A percentile compares a stretch with the other conserved stretches of the same genome.
Evolutionary conservation across 2,888 invertebrate genomes (phyloP).

Genomic region (Hydrotaea cyrtoneurina): DNA sequence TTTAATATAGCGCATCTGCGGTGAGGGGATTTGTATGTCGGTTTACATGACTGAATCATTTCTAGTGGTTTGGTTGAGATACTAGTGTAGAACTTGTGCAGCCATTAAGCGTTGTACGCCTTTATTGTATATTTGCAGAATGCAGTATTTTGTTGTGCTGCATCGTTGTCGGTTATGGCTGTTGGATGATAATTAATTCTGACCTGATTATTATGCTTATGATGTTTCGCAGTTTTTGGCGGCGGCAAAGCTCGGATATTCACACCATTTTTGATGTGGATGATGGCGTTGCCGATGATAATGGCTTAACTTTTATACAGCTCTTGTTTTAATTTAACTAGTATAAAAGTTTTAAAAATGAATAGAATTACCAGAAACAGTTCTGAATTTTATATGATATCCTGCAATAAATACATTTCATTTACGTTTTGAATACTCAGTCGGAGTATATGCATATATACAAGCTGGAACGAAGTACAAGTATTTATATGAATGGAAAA

Average conservation of each 20-base stretch:
- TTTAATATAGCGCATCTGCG: too few species aligned
- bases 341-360: constrained; percentile 28
- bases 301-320: neutral
- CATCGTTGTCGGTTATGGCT: constrained; percentile 7
- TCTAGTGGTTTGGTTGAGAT: too few species aligned
- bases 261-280: neutral
- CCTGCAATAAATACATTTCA: constrained; percentile 2
- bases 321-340: constrained; percentile 15
- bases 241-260: neutral
- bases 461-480: neutral
- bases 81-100: neutral
- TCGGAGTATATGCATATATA: neutral
- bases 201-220: constrained; percentile 54
- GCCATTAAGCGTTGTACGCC: neutral
- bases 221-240: constrained; percentile 26
- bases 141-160: neutral
- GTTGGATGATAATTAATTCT: constrained; percentile 44
- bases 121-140: neutral
- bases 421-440: neutral
- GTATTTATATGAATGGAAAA: neutral
- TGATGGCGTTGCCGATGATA: constrained; percentile 3
- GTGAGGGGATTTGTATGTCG: too few species aligned
- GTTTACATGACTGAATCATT: too few species aligned
- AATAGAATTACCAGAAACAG: constrained; percentile 33
- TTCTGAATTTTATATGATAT: constrained; percentile 35